Base-by-base conservation (phyloP, 2,113 vertebrate species). In the Hippocampus guttulatus region DNA sequence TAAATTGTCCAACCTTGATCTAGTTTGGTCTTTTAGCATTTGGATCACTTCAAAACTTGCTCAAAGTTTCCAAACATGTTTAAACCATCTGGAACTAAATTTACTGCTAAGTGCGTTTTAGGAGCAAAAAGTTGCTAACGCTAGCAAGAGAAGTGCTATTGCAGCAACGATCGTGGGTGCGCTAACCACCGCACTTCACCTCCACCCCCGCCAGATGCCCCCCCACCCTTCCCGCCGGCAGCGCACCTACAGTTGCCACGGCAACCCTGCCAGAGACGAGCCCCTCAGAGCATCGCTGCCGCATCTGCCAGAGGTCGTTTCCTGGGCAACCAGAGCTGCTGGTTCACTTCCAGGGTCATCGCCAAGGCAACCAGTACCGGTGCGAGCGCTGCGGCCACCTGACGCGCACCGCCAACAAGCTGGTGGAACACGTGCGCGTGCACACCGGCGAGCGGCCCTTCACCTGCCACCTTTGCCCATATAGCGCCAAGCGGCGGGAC, bases 401-500 rank as follows among this genome's bases (percentile, higher is more conserved):
- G 91, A 97, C 97, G 87, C 96, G 98, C 92, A 99, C 97, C 0
- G 97, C 97, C 94, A 98, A 98, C 89, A 99, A 99, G 94, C 94
- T 98, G 90, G 97, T 97, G 64, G 97, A 98, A 88, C 97, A 99
- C 38, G 95, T 98, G 87, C 97, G 96, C 2, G 97, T 99, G 84
- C 97, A 99, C 94, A 99, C 97, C 0, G 97, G 97, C 0, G 97
- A 98, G 92, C 94, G 96, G 81, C 97, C 97, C 80, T 99, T 98
- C 93, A 96, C 95, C 93, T 99, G 97, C 93, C 93, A 95, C 91
- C 96, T 96, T 89, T 99, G 97, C 94, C 94, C 95, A 82, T 99
- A 99, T 91, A 97, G 97, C 93, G 98, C 96, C 94, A 98, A 98
- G 89, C 93, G 97, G 91, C 94, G 98, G 92, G 97, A 99, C 96